Evolutionary conservation across 2,888 invertebrate species (phyloP).

Genomic region (Habroteleia sp.): DNA sequence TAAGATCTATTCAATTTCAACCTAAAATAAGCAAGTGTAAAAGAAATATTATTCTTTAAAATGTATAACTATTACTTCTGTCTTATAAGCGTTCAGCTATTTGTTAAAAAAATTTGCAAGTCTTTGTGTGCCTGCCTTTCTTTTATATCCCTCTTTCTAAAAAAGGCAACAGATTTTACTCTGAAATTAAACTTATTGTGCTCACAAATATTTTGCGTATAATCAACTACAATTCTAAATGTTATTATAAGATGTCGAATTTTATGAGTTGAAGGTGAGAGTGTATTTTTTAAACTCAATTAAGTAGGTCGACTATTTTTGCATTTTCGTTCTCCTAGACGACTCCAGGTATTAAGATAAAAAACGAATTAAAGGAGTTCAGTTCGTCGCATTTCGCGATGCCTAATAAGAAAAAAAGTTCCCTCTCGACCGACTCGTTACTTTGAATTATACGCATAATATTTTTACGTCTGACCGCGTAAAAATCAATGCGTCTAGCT

Average conservation of each 20-base stretch:
- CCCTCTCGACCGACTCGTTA: constrained; percentile 72
- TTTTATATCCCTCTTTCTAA: too few species aligned
- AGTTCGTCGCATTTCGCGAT: constrained; percentile 58
- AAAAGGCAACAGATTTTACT: too few species aligned
- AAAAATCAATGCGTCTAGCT: constrained; percentile 77
- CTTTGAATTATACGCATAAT: constrained; percentile 79
- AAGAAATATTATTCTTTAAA: too few species aligned
- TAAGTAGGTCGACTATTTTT: constrained; percentile 50
- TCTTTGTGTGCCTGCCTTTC: too few species aligned
- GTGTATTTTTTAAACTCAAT: constrained; percentile 52
- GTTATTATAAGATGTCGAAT: constrained; percentile 7
- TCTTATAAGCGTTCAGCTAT: too few species aligned
- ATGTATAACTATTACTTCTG: too few species aligned
- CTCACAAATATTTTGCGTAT: too few species aligned
- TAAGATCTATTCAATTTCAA: too few species aligned
- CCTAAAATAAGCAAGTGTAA: too few species aligned
- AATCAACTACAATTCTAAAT: too few species aligned
- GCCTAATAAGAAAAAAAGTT: constrained; percentile 36
- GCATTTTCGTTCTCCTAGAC: constrained; percentile 45
- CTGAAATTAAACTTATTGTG: too few species aligned
- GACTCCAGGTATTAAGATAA: constrained; percentile 61
- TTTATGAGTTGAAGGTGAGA: constrained; percentile 40
- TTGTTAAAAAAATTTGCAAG: too few species aligned
- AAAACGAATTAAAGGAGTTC: constrained; percentile 63
- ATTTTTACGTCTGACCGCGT: constrained; percentile 74